Evolutionary conservation across 2,888 invertebrate genomes (phyloP), one percentile per base, ranked within the genome.

Genomic region (Agrypnus murinus): DNA sequence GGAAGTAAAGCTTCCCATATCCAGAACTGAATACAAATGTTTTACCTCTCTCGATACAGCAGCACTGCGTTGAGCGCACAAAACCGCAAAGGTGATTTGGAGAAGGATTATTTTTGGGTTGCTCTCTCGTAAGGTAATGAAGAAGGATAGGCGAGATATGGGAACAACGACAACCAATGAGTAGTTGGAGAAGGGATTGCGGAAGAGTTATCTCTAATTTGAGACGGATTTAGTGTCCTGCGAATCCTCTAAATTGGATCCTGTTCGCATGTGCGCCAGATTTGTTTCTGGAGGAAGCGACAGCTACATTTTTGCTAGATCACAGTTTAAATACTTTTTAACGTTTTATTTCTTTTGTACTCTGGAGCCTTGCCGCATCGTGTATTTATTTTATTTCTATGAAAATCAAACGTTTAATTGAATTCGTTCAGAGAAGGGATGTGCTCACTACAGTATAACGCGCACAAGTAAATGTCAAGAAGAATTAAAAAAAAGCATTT

Each of bases 161-260:
- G 79, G 80, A 78, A 79, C 79, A 80, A 79, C 80, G 83, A 82
- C 82, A 84, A 81, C 83, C 83, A 84, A 83, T 82, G 84, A 84
- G 82, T 82, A 77, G 81, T 78, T 79, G 77, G 80, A 80, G 80
- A 77, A 81, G 81, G 84, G 84, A 85, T 85, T 86, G 83, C 84
- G 78, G 81, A 65, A 85, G 86, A 86, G 87, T 86, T 87, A 88
- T 88, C 88, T 88, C 86, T 87, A 87, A 88, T 87, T 87, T 87
- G 86, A 85, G 83, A 83, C 82, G 87, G 87, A 87, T 87, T 87
- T 87, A 86, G 85, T 87, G 84, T 84, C 84, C 86, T 83, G 85
- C 85, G 87, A 87, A 87, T 87, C 87, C 82, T 86, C 86, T 86
- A 87, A 88, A 88, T 88, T 88, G 87, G 87, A 87, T 86, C 83